Base-by-base conservation (phyloP, 2,113 vertebrate genomes). In the Colius striatus region DNA sequence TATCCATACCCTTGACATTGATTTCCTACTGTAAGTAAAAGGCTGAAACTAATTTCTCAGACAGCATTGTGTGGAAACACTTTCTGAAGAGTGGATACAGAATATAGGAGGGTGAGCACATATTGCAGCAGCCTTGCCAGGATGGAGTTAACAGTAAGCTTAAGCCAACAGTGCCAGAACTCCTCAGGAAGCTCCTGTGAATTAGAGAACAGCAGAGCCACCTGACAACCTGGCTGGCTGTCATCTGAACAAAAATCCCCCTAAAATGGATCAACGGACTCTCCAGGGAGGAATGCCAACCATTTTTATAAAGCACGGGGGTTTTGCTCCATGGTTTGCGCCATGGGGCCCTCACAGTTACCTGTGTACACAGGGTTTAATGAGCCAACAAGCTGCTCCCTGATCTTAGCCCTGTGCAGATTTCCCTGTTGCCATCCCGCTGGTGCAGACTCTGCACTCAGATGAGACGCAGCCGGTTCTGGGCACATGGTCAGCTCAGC, bases 401-500 rank as follows among this genome's bases (percentile, higher is more conserved):
- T 3, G 8, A 7, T 1, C 10, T 30, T 5, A 14, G 15, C 23
- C 51, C 54, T n/a, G 5, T 3, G 27, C 48, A 67, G 51, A 32
- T 18, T 14, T 26, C 72, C 58, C 32, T 16, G 48, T 2, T 22
- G 53, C 51, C 2, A 1, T 41, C 50, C 51, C 11, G 4, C 43
- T 29, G 11, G 71, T 57, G 6, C 23, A 43, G 32, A 4, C 16
- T 55, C 38, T 4, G 2, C 8, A 4, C 18, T 29, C 9, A 8
- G 38, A 8, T 6, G 34, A n/a, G 23, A 41, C 1, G 1, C 29
- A 8, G 65, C 16, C 48, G 13, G 20, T 55, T 60, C 15, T 23
- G 47, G 41, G 65, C 1, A 2, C 68, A 22, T 20, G 1, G 1
- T 9, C 13, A 12, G 21, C 2, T 29, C n/a, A 34, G 26, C 0